A percentile compares a stretch with the other conserved stretches of the same genome.
Evolutionary conservation across 1,140 invertebrate genomes (phyloP).

Genomic region (Thaumetopoea pityocampa): DNA sequence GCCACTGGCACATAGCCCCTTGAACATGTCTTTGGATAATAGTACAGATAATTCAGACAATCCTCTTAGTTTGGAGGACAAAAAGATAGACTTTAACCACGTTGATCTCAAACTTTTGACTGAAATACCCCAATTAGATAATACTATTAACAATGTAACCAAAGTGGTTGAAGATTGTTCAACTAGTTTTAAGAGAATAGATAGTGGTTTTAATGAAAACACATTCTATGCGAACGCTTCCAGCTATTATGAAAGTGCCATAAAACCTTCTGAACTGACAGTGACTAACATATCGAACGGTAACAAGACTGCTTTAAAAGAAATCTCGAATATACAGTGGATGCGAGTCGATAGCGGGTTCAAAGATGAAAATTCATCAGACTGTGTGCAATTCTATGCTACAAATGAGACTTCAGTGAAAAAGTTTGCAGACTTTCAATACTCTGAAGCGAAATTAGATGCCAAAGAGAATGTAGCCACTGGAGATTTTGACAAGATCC

Average conservation of each 20-base stretch:
- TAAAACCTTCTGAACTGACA: conserved; percentile 66
- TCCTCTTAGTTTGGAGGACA: conserved; percentile 50
- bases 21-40: conserved; percentile 65
- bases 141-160: conserved; percentile 30
- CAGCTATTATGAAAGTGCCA: conserved; percentile 69
- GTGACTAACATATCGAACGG: conserved; percentile 53
- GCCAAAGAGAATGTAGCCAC: conserved; percentile 52
- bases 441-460: conserved; percentile 44
- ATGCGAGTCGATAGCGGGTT: conserved; percentile 70
- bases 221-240: conserved; percentile 60
- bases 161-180: conserved; percentile 39
- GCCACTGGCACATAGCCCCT: conserved; percentile 32
- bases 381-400: conserved; percentile 54
- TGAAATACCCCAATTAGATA: conserved; percentile 45
- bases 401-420: conserved; percentile 25
- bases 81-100: conserved; percentile 65
- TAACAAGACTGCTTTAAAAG: conserved; percentile 50
- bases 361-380: conserved; percentile 64
- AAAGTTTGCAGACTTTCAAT: conserved; percentile 31
- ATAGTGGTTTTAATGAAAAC: conserved; percentile 68
- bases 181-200: conserved; percentile 60
- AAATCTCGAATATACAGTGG: conserved; percentile 67
- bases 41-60: conserved; percentile 61
- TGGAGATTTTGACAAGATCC: conserved; percentile 45
- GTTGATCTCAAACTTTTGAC: conserved; percentile 69